phyloP scores from a whole-genome alignment of 2,797 vertebrate species.

The Xenops minutus region DNA sequence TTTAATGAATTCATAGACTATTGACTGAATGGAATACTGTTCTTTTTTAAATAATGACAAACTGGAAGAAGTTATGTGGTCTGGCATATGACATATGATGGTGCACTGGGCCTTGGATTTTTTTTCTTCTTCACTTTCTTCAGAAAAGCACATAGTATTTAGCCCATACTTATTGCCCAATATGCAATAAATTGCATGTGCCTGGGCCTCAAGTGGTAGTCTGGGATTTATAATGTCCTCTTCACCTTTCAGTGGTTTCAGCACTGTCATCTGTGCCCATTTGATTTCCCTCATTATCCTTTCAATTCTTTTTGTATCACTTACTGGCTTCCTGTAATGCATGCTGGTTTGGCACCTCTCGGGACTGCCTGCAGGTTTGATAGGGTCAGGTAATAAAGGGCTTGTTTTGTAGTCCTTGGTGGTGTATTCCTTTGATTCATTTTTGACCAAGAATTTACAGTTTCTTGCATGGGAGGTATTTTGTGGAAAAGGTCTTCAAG shows the following conservation, averaged over 20 bases:
- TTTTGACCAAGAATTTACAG: constrained; percentile 44
- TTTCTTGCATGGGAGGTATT: constrained; percentile 20
- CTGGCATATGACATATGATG: background rate
- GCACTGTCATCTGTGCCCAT: background rate
- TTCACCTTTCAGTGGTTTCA: background rate
- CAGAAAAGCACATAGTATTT: background rate
- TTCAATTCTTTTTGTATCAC: background rate
- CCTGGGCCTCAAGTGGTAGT: background rate
- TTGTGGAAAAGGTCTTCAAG: constrained; percentile 29
- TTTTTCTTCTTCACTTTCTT: background rate
- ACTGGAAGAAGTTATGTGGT: background rate
- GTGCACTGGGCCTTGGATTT: background rate
- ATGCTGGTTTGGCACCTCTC: background rate
- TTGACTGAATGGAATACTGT: background rate
- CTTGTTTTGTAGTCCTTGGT: constrained; percentile 4
- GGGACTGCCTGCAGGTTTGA: constrained; percentile 2
- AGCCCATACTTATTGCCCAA: background rate
- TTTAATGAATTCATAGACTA: background rate
- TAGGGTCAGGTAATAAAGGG: background rate
- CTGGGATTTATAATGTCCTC: background rate
- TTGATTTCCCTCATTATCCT: constrained; percentile 1
- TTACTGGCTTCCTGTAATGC: background rate
- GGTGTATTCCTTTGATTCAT: constrained; percentile 41
- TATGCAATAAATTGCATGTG: background rate
- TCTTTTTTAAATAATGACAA: background rate